Conservation (phyloP, 1,140 invertebrate genomes). For the Thaumetopoea pityocampa region DNA sequence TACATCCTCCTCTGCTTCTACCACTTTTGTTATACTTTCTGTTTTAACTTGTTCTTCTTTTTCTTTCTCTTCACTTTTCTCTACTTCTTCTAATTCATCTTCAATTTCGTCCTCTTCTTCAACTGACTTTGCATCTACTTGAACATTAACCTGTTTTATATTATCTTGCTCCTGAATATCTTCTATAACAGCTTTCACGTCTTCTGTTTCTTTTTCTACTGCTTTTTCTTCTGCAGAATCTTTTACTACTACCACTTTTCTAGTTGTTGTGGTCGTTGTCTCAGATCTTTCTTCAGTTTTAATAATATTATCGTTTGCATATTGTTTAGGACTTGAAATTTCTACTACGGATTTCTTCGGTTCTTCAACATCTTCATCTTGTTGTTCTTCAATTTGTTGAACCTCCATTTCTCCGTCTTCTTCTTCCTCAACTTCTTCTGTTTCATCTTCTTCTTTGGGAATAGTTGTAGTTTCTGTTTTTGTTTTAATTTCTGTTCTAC, state of each 20-base stretch:
- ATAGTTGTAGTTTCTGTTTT: slow-evolving; percentile 58
- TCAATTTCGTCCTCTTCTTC: slow-evolving; percentile 23
- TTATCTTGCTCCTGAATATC: too few species aligned
- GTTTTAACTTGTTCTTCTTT: slow-evolving; percentile 16
- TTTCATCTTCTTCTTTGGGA: slow-evolving; percentile 47
- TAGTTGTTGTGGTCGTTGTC: slow-evolving; percentile 29
- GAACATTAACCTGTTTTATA: too few species aligned
- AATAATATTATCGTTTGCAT: slow-evolving; percentile 28
- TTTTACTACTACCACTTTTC: slow-evolving; percentile 34
- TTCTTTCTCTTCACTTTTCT: slow-evolving; percentile 17
- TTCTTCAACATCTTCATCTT: slow-evolving; percentile 32
- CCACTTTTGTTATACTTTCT: slow-evolving; percentile 19
- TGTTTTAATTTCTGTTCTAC: slow-evolving; percentile 57
- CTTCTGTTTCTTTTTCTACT: slow-evolving; percentile 22
- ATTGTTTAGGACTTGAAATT: neutral
- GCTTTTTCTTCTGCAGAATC: slow-evolving; percentile 24
- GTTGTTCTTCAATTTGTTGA: slow-evolving; percentile 26
- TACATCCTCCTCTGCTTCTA: slow-evolving; percentile 15
- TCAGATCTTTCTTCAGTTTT: slow-evolving; percentile 30
- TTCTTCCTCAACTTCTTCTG: slow-evolving; percentile 29
- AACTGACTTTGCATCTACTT: too few species aligned
- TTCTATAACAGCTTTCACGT: too few species aligned
- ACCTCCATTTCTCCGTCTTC: slow-evolving; percentile 38
- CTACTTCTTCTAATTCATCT: slow-evolving; percentile 27
- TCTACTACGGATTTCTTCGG: slow-evolving; percentile 18